Percentiles rank a stretch among this genome's conserved stretches.
phyloP scores from a whole-genome alignment of 2,888 invertebrate species.

The Oasisia sp. region DNA sequence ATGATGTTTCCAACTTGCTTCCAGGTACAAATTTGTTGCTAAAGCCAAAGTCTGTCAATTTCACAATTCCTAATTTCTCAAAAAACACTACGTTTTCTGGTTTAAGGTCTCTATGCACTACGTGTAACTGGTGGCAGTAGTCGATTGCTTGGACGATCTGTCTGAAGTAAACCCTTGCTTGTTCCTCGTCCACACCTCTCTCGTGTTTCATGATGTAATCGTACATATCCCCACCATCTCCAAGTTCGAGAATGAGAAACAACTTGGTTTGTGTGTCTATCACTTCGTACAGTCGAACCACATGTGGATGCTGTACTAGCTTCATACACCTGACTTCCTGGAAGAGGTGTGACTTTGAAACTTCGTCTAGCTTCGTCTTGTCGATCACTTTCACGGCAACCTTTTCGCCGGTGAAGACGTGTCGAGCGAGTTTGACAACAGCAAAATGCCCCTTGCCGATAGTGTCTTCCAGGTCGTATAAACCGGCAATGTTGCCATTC shows the following conservation, averaged over 20 bases:
- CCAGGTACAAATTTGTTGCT: conserved; percentile 91
- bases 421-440: conserved; percentile 95
- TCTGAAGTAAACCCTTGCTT: conserved; percentile 84
- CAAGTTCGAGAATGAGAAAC: conserved; percentile 90
- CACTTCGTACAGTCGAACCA: conserved; percentile 97
- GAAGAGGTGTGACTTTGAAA: conserved; percentile 89
- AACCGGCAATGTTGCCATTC: conserved; percentile 72
- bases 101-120: conserved; percentile 92
- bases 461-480: conserved; percentile 97
- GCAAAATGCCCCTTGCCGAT: conserved; percentile 98
- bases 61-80: conserved; percentile 94
- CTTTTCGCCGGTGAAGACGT: conserved; percentile 98
- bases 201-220: conserved; percentile 98
- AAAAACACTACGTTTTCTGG: conserved; percentile 99
- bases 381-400: conserved; percentile 98
- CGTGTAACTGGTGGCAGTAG: conserved; percentile 92
- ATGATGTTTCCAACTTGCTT: conserved; percentile 95
- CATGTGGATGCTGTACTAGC: conserved; percentile 98
- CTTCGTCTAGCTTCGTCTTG: conserved; percentile 96
- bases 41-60: conserved; percentile 96
- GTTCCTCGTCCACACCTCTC: conserved; percentile 74
- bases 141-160: conserved; percentile 97
- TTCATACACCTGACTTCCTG: conserved; percentile 91
- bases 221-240: conserved; percentile 98
- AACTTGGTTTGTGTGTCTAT: conserved; percentile 98